These are phyloP conservation scores for Criorhina ranunculi DNA, from an alignment of 2,888 invertebrate genomes.

Conservation along the genomic window DNA sequence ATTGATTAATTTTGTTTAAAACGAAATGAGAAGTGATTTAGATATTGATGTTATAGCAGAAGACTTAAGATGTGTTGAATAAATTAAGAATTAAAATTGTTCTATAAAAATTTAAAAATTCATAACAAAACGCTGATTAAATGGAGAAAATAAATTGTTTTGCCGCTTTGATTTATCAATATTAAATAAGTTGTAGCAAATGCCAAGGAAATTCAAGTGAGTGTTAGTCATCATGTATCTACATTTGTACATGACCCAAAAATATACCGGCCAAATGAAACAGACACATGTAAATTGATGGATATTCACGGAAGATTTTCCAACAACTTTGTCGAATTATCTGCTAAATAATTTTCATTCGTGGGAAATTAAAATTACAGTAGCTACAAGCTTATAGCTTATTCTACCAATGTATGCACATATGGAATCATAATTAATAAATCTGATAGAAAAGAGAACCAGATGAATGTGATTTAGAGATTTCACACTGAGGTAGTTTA, in stretches of 20 bases:
- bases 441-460: too few species aligned
- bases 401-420: too few species aligned
- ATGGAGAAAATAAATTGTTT: too few species aligned
- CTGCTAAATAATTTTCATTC: neutral
- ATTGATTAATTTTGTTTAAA: slow-evolving; percentile 7
- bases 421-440: too few species aligned
- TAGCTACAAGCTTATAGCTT: too few species aligned
- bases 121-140: too few species aligned
- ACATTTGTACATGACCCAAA: neutral
- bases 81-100: too few species aligned
- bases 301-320: slow-evolving; percentile 35
- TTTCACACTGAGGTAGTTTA: too few species aligned
- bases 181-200: slow-evolving; percentile 17
- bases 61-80: too few species aligned
- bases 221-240: slow-evolving; percentile 32
- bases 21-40: slow-evolving; percentile 53
- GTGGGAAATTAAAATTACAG: neutral
- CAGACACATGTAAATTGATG: slow-evolving; percentile 35
- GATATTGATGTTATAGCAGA: too few species aligned
- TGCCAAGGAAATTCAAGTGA: slow-evolving; percentile 30
- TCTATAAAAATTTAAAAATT: too few species aligned
- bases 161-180: slow-evolving; percentile 21
- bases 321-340: neutral
- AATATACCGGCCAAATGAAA: slow-evolving; percentile 15
- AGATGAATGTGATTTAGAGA: too few species aligned